Conservation (phyloP, 2,888 invertebrate genomes). For the Agrochola litura region DNA sequence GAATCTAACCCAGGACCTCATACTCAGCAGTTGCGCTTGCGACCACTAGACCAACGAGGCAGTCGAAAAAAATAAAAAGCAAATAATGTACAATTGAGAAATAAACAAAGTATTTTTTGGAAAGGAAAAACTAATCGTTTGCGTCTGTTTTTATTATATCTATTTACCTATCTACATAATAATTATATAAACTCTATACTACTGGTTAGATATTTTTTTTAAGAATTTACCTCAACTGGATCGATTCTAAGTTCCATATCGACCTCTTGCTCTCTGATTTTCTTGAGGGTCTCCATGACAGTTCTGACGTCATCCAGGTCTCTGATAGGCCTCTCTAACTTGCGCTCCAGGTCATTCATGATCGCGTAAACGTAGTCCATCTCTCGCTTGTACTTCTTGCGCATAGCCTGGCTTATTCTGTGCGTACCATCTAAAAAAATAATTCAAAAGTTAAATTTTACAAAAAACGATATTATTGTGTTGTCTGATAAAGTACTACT, state of each 20-base stretch:
- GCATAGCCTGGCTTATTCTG: slow-evolving; percentile 96
- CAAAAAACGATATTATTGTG: background rate
- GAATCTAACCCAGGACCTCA: too few relatives aligned
- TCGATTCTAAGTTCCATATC: slow-evolving; percentile 98
- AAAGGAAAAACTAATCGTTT: background rate
- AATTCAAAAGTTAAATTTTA: background rate
- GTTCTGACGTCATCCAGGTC: slow-evolving; percentile 98
- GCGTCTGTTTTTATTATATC: background rate
- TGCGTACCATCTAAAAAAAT: slow-evolving; percentile 91
- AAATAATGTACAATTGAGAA: background rate
- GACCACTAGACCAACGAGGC: too few relatives aligned
- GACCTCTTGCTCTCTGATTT: slow-evolving; percentile 98
- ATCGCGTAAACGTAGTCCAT: slow-evolving; percentile 98
- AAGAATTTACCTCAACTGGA: slow-evolving; percentile 94
- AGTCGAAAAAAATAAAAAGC: too few relatives aligned
- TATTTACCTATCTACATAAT: background rate
- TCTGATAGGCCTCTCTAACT: slow-evolving; percentile 96
- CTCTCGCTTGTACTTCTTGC: slow-evolving; percentile 96
- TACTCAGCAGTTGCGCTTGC: too few relatives aligned
- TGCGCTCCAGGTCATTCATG: slow-evolving; percentile 97
- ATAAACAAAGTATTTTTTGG: background rate
- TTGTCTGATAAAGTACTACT: background rate
- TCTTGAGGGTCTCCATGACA: slow-evolving; percentile 98
- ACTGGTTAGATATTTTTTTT: background rate
- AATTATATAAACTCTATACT: background rate